Evolutionary conservation across 2,888 invertebrate genomes (phyloP).

Genomic region (Hyposoter dolosus): DNA sequence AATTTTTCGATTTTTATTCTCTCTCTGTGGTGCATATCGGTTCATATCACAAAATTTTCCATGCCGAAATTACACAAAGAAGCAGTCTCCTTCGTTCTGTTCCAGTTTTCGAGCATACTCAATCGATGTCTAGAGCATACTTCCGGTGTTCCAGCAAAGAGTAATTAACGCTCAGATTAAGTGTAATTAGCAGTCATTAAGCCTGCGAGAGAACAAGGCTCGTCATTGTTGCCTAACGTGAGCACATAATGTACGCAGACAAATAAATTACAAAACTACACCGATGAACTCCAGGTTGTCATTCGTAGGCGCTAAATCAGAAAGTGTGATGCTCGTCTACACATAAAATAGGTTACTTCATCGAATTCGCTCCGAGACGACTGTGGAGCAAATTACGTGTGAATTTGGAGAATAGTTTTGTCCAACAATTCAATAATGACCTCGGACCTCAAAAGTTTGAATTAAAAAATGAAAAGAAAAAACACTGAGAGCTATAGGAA

Average conservation of each 20-base stretch:
- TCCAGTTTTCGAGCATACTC: conserved; percentile 50
- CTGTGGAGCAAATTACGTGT: neutral
- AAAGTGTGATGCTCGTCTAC: neutral
- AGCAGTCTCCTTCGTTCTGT: conserved; percentile 3
- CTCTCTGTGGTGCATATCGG: too few species aligned
- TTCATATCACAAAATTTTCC: neutral
- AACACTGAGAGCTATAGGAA: neutral
- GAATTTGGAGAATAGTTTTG: neutral
- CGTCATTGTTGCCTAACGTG: conserved; percentile 54
- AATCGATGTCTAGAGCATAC: conserved; percentile 45
- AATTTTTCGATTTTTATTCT: too few species aligned
- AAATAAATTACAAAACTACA: neutral
- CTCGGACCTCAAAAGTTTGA: neutral
- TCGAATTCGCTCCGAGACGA: neutral
- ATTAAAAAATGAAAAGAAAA: neutral
- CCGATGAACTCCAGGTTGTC: conserved; percentile 36
- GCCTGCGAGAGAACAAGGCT: conserved; percentile 41
- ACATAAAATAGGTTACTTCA: neutral
- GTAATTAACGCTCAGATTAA: conserved; percentile 73
- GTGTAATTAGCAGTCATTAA: conserved; percentile 72
- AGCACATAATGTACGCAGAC: conserved; percentile 11
- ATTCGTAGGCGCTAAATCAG: conserved; percentile 8
- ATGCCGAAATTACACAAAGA: neutral
- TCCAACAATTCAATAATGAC: neutral
- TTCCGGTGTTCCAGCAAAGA: conserved; percentile 54